Conservation (phyloP, 2,888 invertebrate species). For the Ashinkailepas kermadecensis region DNA sequence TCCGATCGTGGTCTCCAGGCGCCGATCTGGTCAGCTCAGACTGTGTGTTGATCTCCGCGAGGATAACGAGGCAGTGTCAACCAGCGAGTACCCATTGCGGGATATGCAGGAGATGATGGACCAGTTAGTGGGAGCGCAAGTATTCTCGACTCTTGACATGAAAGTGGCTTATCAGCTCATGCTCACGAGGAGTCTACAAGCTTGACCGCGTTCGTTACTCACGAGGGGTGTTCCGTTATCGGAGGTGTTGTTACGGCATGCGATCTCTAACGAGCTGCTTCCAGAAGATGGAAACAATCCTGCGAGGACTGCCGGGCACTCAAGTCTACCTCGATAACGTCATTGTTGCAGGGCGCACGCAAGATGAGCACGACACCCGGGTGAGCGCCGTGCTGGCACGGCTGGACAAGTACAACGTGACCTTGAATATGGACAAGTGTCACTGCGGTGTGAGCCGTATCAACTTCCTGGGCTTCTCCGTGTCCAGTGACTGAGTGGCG, state of each 20-base stretch:
- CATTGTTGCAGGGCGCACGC: neutral
- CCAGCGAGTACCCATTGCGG: neutral
- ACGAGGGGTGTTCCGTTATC: neutral
- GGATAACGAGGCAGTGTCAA: neutral
- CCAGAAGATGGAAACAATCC: neutral
- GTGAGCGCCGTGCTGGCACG: neutral
- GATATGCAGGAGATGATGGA: neutral
- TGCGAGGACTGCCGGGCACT: neutral
- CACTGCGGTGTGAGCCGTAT: neutral
- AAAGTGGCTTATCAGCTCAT: neutral
- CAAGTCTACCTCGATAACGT: neutral
- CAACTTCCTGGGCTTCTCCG: neutral
- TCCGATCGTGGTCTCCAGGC: neutral
- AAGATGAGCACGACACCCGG: neutral
- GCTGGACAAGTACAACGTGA: neutral
- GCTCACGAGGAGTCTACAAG: neutral
- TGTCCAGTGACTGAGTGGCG: neutral
- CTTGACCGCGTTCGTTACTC: neutral
- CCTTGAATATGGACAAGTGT: neutral
- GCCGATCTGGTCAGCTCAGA: neutral
- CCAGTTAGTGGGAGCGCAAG: neutral
- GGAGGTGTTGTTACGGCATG: neutral
- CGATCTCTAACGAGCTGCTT: neutral
- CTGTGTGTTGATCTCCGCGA: neutral
- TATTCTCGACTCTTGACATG: neutral